Conservation (phyloP, 2,113 vertebrate genomes). For the Merops nubicus region DNA sequence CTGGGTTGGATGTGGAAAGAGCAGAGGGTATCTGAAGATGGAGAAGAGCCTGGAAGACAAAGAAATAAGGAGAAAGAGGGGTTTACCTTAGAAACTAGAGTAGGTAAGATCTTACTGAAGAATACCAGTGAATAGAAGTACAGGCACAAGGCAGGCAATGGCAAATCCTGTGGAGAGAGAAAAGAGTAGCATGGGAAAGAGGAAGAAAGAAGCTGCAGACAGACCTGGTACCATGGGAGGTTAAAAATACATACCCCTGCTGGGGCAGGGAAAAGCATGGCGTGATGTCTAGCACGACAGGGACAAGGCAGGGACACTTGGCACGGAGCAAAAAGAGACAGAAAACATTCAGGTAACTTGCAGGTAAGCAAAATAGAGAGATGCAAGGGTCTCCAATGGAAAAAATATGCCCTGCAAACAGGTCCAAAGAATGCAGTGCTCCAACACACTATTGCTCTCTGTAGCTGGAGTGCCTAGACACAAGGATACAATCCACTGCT, state of each 20-base stretch:
- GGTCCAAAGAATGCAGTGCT: not conserved
- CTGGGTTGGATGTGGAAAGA: not conserved
- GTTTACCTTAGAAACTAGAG: not conserved
- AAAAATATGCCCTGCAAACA: not conserved
- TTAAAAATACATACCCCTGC: not conserved
- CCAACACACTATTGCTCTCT: not conserved
- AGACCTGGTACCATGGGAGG: not conserved
- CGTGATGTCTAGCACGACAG: not conserved
- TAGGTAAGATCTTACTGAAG: not conserved
- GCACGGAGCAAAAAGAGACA: not conserved
- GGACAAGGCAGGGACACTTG: not conserved
- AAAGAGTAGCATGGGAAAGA: not conserved
- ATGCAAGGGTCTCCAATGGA: not conserved
- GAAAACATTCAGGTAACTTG: not conserved
- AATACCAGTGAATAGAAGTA: not conserved
- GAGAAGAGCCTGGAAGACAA: not conserved
- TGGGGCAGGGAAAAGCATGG: not conserved
- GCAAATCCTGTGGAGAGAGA: not conserved
- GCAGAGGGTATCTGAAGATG: not conserved
- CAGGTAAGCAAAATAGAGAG: not conserved
- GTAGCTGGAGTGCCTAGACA: not conserved
- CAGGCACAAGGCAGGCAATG: not conserved
- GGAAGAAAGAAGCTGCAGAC: not conserved
- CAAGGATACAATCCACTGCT: not conserved
- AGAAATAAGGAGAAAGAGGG: not conserved